phyloP scores from a whole-genome alignment of 2,888 invertebrate genomes.

The Lithosia quadra region DNA sequence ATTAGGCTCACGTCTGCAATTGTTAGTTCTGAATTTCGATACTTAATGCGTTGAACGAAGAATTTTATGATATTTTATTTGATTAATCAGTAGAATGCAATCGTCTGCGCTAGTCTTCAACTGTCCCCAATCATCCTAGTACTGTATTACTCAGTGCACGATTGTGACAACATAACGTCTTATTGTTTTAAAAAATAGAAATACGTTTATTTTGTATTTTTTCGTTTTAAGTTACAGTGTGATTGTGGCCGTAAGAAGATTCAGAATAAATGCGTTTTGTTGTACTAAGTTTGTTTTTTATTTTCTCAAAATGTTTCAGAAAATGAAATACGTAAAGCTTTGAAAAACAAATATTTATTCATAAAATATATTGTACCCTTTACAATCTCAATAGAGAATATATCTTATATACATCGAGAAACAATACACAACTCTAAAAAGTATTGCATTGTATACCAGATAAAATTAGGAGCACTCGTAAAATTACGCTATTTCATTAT shows the following conservation, averaged over 20 bases:
- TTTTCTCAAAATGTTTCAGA: slow-evolving; percentile 12
- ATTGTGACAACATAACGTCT: slow-evolving; percentile 15
- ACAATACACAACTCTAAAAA: slow-evolving; percentile 67
- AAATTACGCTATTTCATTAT: background rate
- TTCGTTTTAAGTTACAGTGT: slow-evolving; percentile 47
- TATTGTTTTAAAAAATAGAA: slow-evolving; percentile 33
- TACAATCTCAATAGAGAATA: slow-evolving; percentile 81
- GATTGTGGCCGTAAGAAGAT: slow-evolving; percentile 44
- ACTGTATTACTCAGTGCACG: slow-evolving; percentile 11
- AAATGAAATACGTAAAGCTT: slow-evolving; percentile 22
- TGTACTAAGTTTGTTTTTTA: slow-evolving; percentile 36
- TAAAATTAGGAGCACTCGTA: slow-evolving; percentile 29
- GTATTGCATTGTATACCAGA: slow-evolving; percentile 49
- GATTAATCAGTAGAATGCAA: background rate
- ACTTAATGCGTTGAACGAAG: background rate
- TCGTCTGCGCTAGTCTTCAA: slow-evolving; percentile 2
- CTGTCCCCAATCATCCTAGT: slow-evolving; percentile 3
- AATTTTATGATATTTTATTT: background rate
- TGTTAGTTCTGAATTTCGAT: background rate
- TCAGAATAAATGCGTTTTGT: slow-evolving; percentile 57
- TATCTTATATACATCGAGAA: slow-evolving; percentile 65
- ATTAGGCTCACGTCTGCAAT: background rate
- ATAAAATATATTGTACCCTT: slow-evolving; percentile 75
- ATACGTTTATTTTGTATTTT: slow-evolving; percentile 46
- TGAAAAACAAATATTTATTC: slow-evolving; percentile 70